A percentile compares a stretch with the other conserved stretches of the same genome.
These are phyloP conservation scores for Aleiodes alternator DNA, from an alignment of 2,888 invertebrate species.

Conservation along the genomic window DNA sequence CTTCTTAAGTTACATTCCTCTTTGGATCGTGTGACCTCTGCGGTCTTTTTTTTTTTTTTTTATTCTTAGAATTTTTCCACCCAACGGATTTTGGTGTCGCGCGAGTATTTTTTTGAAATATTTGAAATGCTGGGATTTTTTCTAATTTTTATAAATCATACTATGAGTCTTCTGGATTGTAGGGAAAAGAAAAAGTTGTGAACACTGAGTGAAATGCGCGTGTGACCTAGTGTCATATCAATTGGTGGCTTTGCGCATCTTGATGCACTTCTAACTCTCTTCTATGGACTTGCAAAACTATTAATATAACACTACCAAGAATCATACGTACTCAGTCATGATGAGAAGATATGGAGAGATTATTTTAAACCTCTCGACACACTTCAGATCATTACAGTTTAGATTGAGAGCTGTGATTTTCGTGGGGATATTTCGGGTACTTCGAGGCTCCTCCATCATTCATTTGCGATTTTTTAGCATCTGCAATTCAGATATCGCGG, in stretches of 20 bases:
- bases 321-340: constrained; percentile 62
- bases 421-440: background rate
- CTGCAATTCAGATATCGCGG: too few relatives aligned
- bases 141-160: too few relatives aligned
- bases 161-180: too few relatives aligned
- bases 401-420: constrained; percentile 43
- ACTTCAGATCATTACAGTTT: constrained; percentile 59
- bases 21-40: constrained; percentile 33
- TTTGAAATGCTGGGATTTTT: too few relatives aligned
- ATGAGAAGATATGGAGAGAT: constrained; percentile 65
- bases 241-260: background rate
- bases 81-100: constrained; percentile 29
- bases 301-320: constrained; percentile 67
- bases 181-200: too few relatives aligned
- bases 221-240: constrained; percentile 16
- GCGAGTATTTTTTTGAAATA: background rate
- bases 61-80: constrained; percentile 35
- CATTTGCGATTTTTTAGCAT: background rate
- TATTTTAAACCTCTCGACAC: constrained; percentile 67
- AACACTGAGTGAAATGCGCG: background rate
- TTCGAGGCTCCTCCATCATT: background rate
- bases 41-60: constrained; percentile 5
- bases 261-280: background rate
- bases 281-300: constrained; percentile 49
- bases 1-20: constrained; percentile 36